A percentile compares a stretch with the other conserved stretches of the same genome.
Conservation (phyloP, 2,113 vertebrate species). For the Gallinago paraguaiae region DNA sequence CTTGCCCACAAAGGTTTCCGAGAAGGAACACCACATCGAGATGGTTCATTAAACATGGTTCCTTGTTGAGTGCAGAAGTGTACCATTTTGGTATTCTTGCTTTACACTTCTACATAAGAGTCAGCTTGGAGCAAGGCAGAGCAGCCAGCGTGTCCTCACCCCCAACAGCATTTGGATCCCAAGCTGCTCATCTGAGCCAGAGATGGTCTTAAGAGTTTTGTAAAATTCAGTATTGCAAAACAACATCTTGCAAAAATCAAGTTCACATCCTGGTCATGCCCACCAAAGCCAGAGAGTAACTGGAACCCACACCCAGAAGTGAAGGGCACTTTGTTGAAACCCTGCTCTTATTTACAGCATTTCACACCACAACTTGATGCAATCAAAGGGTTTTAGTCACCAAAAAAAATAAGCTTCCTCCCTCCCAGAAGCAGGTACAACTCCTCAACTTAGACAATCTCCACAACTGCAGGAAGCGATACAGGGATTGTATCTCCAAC, state of each 20-base stretch:
- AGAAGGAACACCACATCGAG: not conserved
- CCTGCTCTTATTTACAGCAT: slow-evolving; percentile 1
- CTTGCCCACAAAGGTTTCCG: not conserved
- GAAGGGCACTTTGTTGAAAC: not conserved
- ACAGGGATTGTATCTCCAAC: not conserved
- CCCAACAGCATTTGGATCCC: not conserved
- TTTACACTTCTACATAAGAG: not conserved
- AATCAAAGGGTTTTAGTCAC: slow-evolving; percentile 13
- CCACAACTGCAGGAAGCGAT: not conserved
- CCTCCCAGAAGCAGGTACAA: not conserved
- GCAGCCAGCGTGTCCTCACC: not conserved
- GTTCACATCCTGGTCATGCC: not conserved
- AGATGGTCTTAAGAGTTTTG: not conserved
- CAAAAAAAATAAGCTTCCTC: not conserved
- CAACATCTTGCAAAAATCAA: not conserved
- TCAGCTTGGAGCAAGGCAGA: not conserved
- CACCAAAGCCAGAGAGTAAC: not conserved
- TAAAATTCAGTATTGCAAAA: slow-evolving; percentile 27
- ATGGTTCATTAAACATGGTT: not conserved
- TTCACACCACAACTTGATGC: slow-evolving; percentile 20
- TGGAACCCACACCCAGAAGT: slow-evolving; percentile 32
- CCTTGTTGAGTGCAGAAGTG: not conserved
- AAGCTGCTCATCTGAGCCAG: not conserved
- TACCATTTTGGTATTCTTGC: not conserved
- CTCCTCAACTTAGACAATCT: not conserved